These are phyloP conservation scores for Erebia palarica DNA, from an alignment of 2,888 invertebrate species.

Conservation along the genomic window DNA sequence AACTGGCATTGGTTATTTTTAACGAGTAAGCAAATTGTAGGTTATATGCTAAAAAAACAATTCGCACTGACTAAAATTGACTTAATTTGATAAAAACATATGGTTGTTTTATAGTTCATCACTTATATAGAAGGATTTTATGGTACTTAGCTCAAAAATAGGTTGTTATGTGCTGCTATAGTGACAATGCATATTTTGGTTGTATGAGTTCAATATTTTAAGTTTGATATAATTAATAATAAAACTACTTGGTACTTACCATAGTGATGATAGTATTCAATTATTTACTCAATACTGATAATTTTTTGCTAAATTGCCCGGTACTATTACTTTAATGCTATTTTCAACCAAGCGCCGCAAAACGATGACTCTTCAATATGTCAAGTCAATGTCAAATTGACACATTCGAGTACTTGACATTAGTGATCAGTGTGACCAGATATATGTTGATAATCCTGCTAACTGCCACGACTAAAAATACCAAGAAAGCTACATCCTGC, in stretches of 20 bases:
- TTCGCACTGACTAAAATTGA: neutral
- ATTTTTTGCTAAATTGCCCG: conserved; percentile 2
- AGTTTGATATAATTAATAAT: neutral
- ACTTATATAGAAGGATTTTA: neutral
- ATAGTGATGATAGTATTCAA: conserved; percentile 4
- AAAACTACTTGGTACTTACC: conserved; percentile 22
- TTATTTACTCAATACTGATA: neutral
- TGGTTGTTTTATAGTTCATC: neutral
- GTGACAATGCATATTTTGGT: conserved; percentile 24
- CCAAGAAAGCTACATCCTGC: too few relatives aligned
- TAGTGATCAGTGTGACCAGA: too few relatives aligned
- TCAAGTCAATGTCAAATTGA: neutral
- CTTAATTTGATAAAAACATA: neutral
- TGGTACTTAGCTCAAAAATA: neutral
- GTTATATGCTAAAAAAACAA: conserved; percentile 4
- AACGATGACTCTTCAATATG: conserved; percentile 22
- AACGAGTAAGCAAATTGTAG: neutral
- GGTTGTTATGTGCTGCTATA: neutral
- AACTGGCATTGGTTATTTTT: too few relatives aligned
- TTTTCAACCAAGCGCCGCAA: neutral
- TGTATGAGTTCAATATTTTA: neutral
- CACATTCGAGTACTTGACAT: neutral
- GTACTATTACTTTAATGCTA: neutral
- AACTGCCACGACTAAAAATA: too few relatives aligned
- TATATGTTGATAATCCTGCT: too few relatives aligned